Evolutionary conservation across 2,797 vertebrate species (phyloP).

Genomic region (Ibycter americanus): DNA sequence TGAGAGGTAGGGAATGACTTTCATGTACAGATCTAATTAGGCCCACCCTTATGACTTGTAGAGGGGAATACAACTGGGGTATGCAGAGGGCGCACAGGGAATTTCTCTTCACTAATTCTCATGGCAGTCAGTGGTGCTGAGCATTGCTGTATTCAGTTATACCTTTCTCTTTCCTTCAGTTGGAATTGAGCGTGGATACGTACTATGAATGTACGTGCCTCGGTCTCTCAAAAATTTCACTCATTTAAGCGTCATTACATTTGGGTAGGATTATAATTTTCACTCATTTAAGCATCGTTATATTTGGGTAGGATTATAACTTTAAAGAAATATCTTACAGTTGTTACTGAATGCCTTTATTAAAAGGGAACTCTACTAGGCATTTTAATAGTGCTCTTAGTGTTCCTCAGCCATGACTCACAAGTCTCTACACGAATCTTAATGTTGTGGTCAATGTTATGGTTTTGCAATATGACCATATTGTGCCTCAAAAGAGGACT

Average conservation of each 20-base stretch:
- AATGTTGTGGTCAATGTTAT: neutral
- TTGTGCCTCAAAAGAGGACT: neutral
- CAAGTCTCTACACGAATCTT: neutral
- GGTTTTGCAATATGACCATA: neutral
- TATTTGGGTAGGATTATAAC: neutral
- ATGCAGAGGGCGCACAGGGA: fast-evolving
- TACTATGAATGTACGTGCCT: neutral
- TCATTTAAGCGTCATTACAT: neutral
- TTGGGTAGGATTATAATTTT: neutral
- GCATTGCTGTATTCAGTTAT: neutral
- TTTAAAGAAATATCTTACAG: neutral
- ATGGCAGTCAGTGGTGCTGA: neutral
- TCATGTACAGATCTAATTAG: neutral
- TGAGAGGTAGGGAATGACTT: neutral
- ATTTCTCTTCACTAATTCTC: neutral
- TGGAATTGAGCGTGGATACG: neutral
- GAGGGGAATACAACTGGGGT: neutral
- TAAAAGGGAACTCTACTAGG: neutral
- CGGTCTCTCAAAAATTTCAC: neutral
- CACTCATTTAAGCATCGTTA: neutral
- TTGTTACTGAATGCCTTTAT: neutral
- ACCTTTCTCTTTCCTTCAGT: neutral
- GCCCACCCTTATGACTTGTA: neutral
- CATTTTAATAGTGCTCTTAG: neutral
- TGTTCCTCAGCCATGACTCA: neutral